Base-by-base conservation (phyloP, 2,113 vertebrate species). In the Eptesicus fuscus region DNA sequence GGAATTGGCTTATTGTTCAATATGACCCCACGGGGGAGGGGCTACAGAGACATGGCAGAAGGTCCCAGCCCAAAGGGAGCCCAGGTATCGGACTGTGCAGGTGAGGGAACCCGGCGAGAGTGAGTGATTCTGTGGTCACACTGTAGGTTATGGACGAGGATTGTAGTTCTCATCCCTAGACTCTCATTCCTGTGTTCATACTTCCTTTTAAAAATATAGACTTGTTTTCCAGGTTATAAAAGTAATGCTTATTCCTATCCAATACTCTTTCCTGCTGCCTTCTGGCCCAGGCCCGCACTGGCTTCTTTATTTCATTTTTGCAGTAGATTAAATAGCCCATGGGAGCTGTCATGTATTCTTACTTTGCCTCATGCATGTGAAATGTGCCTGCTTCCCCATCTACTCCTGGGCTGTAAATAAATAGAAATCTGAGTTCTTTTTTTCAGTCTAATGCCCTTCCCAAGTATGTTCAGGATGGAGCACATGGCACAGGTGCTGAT, bases 251-350 rank as follows among this genome's bases (percentile, higher is more conserved):
- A 25, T 47, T 83, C 32, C 71, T 73, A 40, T 37, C 10, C 5
- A 49, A 13, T 49, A 16, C 12, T 77, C 51, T 89, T 92, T 87
- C 59, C 32, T 67, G 8, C 11, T 71, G 49, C 44, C 53, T 63
- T 89, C 44, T 53, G 35, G 85, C 67, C 51, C 17, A 47, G 37
- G 53, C 42, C 51, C 14, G 30, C 30, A 7, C 18, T 30, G 44
- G 40, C 37, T 28, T 84, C 40, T 91, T 91, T 22, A 28, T 70
- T 96, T 89, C 47, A 61, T 59, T 92, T 96, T 47, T 86, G 73
- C 35, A 93, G 40, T 61, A 53, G 10, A 93, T 79, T 67, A 73
- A 65, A 85, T n/a, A 69, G 16, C 51, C 20, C 32, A 1, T 4
- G 76, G 35, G 25, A 25, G 63, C 3, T 74, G 16, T 28, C 56